Evolutionary conservation across 2,797 vertebrate species (phyloP).

Genomic region (Knipowitschia caucasica): DNA sequence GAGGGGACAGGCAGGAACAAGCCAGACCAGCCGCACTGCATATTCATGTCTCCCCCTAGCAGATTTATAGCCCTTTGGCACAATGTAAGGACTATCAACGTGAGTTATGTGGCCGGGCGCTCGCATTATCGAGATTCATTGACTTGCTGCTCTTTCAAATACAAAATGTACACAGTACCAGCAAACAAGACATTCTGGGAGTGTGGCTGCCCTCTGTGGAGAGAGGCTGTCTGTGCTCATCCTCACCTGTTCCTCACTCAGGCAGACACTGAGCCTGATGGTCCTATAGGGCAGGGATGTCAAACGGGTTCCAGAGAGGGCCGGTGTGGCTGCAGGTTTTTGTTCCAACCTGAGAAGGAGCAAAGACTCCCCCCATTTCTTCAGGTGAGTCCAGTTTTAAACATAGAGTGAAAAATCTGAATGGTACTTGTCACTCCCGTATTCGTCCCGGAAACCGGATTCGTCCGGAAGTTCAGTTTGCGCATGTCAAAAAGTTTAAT

Average conservation of each 20-base stretch:
- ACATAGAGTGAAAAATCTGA: too few species aligned
- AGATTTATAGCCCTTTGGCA: slow-evolving; percentile 84
- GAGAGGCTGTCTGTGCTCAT: slow-evolving; percentile 70
- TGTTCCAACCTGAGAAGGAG: too few species aligned
- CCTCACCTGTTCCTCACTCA: slow-evolving; percentile 59
- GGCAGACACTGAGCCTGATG: slow-evolving; percentile 29
- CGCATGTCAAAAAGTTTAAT: too few species aligned
- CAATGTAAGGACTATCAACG: slow-evolving; percentile 82
- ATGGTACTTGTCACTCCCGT: too few species aligned
- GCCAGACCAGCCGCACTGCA: slow-evolving; percentile 74
- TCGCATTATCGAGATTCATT: slow-evolving; percentile 88
- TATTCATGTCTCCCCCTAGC: slow-evolving; percentile 78
- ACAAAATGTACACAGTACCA: slow-evolving; percentile 66
- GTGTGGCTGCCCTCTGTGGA: slow-evolving; percentile 89
- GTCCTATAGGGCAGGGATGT: too few species aligned
- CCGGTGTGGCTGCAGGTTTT: too few species aligned
- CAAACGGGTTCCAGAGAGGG: too few species aligned
- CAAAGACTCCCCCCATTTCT: too few species aligned
- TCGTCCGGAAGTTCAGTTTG: too few species aligned
- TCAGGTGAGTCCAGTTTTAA: too few species aligned
- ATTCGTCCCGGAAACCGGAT: too few species aligned
- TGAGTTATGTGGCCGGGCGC: slow-evolving; percentile 86
- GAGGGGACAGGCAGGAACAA: slow-evolving; percentile 60
- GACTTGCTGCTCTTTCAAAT: slow-evolving; percentile 78
- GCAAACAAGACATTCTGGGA: slow-evolving; percentile 81